Evolutionary conservation across 2,797 vertebrate species (phyloP).

Genomic region (Ispidina lecontei): DNA sequence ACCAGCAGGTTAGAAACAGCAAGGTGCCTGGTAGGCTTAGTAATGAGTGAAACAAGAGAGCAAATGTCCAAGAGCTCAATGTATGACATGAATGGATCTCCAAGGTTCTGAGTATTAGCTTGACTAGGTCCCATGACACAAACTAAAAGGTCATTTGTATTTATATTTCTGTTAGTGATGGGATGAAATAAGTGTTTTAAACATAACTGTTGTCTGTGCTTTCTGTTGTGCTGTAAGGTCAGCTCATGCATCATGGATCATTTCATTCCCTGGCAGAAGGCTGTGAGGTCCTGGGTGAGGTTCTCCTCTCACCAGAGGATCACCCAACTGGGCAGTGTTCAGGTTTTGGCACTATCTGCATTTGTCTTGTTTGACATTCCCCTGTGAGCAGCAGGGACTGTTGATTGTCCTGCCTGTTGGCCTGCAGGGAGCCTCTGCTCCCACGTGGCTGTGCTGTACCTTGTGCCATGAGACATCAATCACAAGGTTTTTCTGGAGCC

Average conservation of each 20-base stretch:
- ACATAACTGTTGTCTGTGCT: not conserved
- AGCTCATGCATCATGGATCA: rapidly evolving
- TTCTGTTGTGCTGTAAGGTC: rapidly evolving
- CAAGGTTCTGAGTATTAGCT: not conserved
- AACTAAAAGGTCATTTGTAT: not conserved
- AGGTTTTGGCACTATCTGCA: not conserved
- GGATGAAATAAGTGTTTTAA: not conserved
- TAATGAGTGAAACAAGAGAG: not conserved
- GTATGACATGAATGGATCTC: not conserved
- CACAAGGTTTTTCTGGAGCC: not conserved
- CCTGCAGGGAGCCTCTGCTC: not conserved
- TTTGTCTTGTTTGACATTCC: not conserved
- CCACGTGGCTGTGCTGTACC: not conserved
- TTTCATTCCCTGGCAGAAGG: not conserved
- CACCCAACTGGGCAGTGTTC: not conserved
- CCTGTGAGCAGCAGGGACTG: not conserved
- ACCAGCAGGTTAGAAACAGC: not conserved
- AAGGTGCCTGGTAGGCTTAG: not conserved
- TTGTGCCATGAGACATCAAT: rapidly evolving
- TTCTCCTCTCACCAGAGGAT: not conserved
- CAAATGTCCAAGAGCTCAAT: not conserved
- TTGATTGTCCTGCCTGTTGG: not conserved
- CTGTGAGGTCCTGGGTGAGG: not conserved
- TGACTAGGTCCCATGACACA: not conserved
- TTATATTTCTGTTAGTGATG: not conserved